Base-by-base conservation (phyloP, 2,888 invertebrate species). In the Zaprionus obscuricornis region DNA sequence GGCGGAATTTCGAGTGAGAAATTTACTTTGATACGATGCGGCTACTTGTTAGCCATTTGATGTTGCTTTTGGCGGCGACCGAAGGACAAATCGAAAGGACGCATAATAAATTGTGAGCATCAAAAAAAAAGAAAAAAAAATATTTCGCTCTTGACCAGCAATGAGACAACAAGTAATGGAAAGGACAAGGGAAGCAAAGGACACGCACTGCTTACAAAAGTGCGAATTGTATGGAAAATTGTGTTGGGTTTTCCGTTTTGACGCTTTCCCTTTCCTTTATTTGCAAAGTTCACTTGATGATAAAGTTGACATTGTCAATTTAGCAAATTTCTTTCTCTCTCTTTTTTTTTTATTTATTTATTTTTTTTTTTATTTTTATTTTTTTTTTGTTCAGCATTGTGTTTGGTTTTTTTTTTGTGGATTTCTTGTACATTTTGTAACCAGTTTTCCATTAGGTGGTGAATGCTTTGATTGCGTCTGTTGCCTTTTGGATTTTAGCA, bases 251-350 rank as follows among this genome's bases (percentile, higher is more conserved):
- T 70, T 74, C 66, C 74, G 70, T 66, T 72, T 55, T 71, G 57
- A 58, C 56, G 63, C 58, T 54, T 13, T 13, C 43, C 62, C 42
- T 60, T 49, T 68, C 51, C 69, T 45, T 83, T 67, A 55, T 68
- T 64, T 72, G 81, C 82, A 64, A 85, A n/a, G 74, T 74, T 72
- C 37, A 57, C 65, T 82, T 82, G 74, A 76, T 65, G 81, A 74
- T 63, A 74, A 85, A 83, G 66, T 79, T 74, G 64, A 63, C 72
- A 71, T 66, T 71, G 66, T 67, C 84, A 83, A 79, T 85, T 81
- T 81, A 62, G 55, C 62, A 67, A 67, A 67, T 59, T 73, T 76
- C 24, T 34, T 51, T 50, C 42, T 37, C 27, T 45, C 18, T 36
- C 31, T 27, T 37, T 31, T 18, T 46, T 8, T n/a, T 27, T 54